phyloP scores from a whole-genome alignment of 2,797 vertebrate genomes.

The Todus mexicanus region DNA sequence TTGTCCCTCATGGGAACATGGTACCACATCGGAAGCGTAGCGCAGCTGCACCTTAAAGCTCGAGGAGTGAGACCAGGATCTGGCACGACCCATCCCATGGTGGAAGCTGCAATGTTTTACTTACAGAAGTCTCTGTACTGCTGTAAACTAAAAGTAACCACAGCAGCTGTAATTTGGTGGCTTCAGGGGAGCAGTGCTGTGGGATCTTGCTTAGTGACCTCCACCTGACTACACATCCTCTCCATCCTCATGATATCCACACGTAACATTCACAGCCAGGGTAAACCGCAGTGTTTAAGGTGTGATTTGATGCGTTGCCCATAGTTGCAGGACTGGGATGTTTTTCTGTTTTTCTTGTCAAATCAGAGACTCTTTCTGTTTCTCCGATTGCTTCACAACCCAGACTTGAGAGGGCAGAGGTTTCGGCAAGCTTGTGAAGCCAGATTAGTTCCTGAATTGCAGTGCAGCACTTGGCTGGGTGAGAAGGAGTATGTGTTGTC shows the following conservation, averaged over 20 bases:
- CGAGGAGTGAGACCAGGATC: neutral
- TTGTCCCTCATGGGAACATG: neutral
- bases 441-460: neutral
- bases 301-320: neutral
- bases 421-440: neutral
- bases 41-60: neutral
- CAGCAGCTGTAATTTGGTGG: neutral
- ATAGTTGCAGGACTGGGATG: neutral
- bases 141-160: neutral
- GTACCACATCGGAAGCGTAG: too few species aligned
- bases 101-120: neutral
- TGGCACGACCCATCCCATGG: neutral
- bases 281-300: neutral
- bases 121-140: neutral
- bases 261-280: neutral
- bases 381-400: neutral
- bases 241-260: neutral
- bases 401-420: neutral
- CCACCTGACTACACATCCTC: neutral
- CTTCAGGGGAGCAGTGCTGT: neutral
- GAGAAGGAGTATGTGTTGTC: neutral
- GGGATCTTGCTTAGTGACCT: neutral
- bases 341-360: neutral
- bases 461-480: neutral
- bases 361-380: neutral